phyloP scores from a whole-genome alignment of 2,797 vertebrate genomes.

The Parambassis ranga region DNA sequence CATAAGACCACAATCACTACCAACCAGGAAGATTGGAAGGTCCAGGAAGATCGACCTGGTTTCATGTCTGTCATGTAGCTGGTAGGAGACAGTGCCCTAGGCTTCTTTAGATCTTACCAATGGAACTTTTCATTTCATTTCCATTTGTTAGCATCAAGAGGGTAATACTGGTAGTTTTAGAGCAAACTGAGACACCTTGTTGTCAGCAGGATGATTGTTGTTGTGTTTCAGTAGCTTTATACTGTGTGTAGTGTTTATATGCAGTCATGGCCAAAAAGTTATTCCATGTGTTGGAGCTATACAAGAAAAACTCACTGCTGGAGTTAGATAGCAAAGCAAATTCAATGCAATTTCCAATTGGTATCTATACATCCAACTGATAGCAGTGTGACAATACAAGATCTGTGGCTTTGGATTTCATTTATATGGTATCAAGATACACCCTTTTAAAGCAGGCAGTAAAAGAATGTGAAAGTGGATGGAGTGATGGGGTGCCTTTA shows the following conservation, averaged over 20 bases:
- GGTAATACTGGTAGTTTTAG: no score
- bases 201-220: neutral
- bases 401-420: slow-evolving; percentile 5
- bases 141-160: no score
- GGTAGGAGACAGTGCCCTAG: no score
- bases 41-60: no score
- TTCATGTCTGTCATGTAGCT: no score
- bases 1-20: no score
- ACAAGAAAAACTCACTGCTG: neutral
- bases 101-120: no score
- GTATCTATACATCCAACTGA: neutral
- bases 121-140: no score
- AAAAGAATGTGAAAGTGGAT: neutral
- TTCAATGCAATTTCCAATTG: slow-evolving; percentile 33
- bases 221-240: neutral
- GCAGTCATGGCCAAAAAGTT: neutral
- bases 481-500: neutral
- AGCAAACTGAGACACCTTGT: no score
- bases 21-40: no score
- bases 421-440: slow-evolving; percentile 16
- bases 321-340: slow-evolving; percentile 35
- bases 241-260: neutral
- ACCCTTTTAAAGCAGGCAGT: neutral
- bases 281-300: slow-evolving; percentile 10
- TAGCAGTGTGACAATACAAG: slow-evolving; percentile 1